Percentiles rank a stretch among this genome's conserved stretches.
These are phyloP conservation scores for Umimayanthus kanabou DNA, from an alignment of 92 coral and sea anemone genomes.

Conservation along the genomic window DNA sequence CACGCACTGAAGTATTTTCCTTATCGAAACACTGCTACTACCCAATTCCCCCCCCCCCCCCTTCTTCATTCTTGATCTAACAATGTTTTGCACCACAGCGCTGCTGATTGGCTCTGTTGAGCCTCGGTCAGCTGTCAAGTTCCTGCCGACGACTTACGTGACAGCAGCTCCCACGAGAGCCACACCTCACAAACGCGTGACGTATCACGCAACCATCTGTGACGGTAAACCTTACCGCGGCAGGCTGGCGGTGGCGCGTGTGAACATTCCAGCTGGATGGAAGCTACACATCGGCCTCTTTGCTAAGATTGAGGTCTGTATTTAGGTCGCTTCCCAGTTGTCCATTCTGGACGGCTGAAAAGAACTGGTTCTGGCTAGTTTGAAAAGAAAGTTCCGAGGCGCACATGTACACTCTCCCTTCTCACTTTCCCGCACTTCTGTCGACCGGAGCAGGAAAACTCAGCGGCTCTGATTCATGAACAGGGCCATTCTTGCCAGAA, in stretches of 20 bases:
- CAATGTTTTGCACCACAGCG: neutral
- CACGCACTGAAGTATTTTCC: neutral
- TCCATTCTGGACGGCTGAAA: too few species aligned
- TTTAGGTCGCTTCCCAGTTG: too few species aligned
- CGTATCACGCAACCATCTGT: slow-evolving; percentile 23
- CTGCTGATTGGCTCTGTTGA: neutral
- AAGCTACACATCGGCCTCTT: neutral
- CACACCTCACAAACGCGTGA: neutral
- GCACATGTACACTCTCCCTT: too few species aligned
- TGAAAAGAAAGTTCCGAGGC: too few species aligned
- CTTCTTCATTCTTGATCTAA: too few species aligned
- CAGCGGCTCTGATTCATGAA: too few species aligned
- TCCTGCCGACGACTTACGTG: slow-evolving; percentile 20
- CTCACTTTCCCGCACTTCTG: too few species aligned
- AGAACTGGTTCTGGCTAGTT: too few species aligned
- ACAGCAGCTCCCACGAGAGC: neutral
- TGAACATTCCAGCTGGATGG: slow-evolving; percentile 26
- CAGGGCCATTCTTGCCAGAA: too few species aligned
- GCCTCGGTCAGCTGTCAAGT: slow-evolving; percentile 17
- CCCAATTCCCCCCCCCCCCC: neutral
- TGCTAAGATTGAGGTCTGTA: slow-evolving; percentile 34
- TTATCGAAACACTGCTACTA: neutral
- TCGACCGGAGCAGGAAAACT: too few species aligned
- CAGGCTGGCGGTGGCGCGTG: slow-evolving; percentile 19
- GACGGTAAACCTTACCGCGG: neutral